phyloP scores from a whole-genome alignment of 2,113 vertebrate genomes.

The Podarcis raffonei region DNA sequence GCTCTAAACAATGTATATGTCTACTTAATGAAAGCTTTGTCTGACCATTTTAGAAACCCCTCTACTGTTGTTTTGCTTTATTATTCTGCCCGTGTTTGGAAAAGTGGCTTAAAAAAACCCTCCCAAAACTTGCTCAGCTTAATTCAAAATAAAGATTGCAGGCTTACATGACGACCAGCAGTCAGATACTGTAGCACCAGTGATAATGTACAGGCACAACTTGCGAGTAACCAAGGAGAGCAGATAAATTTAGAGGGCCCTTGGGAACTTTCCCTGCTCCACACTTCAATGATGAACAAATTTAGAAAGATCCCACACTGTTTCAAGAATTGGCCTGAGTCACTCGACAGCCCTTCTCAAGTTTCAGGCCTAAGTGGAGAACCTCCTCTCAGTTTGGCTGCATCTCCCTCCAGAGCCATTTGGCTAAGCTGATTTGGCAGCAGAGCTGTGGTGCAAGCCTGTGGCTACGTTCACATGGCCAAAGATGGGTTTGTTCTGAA shows the following conservation, averaged over 20 bases:
- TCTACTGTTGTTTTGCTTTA: not conserved
- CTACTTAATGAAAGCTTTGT: not conserved
- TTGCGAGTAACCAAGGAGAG: not conserved
- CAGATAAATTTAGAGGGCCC: slow-evolving; percentile 8
- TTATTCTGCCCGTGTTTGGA: not conserved
- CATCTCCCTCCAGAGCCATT: fast-evolving
- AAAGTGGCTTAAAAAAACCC: not conserved
- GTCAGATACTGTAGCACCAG: not conserved
- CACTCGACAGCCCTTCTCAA: fast-evolving
- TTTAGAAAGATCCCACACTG: slow-evolving; percentile 38
- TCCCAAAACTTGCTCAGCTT: not conserved
- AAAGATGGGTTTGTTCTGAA: not conserved
- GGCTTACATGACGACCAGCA: not conserved
- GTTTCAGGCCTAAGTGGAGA: slow-evolving; percentile 1
- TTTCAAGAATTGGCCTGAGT: slow-evolving; percentile 41
- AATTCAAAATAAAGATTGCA: not conserved
- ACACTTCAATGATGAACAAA: not conserved
- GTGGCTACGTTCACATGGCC: not conserved
- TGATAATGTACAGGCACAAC: not conserved
- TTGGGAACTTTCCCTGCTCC: slow-evolving; percentile 18
- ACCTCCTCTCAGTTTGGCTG: not conserved
- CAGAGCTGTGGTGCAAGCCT: fast-evolving
- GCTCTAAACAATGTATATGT: not conserved
- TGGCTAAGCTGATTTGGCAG: fast-evolving
- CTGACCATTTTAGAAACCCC: not conserved